These are phyloP conservation scores for Porites evermanni DNA, from an alignment of 92 coral and sea anemone genomes.

Conservation along the genomic window DNA sequence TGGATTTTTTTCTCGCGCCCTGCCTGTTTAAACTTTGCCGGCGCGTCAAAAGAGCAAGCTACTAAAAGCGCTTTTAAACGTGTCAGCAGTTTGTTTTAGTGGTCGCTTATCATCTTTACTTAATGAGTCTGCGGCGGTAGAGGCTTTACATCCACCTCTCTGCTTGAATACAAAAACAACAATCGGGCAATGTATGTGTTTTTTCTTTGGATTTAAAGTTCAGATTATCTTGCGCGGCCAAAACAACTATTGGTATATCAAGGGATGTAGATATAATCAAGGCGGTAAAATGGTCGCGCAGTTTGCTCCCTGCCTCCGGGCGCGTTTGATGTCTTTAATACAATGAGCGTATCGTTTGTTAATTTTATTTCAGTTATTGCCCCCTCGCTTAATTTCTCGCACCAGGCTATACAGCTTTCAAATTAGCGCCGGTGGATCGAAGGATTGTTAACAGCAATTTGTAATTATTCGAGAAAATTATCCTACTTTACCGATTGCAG, in stretches of 20 bases:
- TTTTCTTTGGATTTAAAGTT: conserved; percentile 4
- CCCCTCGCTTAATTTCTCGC: background rate
- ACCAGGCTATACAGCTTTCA: background rate
- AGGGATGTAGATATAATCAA: background rate
- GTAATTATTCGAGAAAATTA: background rate
- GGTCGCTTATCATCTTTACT: conserved; percentile 38
- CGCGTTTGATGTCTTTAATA: background rate
- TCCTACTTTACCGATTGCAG: no score
- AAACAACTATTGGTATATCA: background rate
- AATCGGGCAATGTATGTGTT: conserved; percentile 7
- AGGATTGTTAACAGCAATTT: conserved; percentile 8
- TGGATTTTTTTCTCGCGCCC: conserved; percentile 4
- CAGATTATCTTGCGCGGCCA: conserved; percentile 4
- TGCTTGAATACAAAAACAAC: conserved; percentile 26
- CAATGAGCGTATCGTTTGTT: background rate
- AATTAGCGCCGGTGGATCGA: background rate
- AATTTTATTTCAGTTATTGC: background rate
- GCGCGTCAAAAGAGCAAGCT: conserved; percentile 33
- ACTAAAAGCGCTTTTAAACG: conserved; percentile 29
- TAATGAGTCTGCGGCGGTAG: conserved; percentile 40
- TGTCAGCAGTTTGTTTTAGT: conserved; percentile 27
- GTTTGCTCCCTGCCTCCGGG: background rate
- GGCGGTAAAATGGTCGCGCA: background rate
- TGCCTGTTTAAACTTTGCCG: conserved; percentile 53
- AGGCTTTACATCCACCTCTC: background rate